Percentiles rank a stretch among this genome's conserved stretches.
These are phyloP conservation scores for mouse (Mus musculus) DNA, from an alignment of 2,113 vertebrate species.

Conservation along the genomic window DNA sequence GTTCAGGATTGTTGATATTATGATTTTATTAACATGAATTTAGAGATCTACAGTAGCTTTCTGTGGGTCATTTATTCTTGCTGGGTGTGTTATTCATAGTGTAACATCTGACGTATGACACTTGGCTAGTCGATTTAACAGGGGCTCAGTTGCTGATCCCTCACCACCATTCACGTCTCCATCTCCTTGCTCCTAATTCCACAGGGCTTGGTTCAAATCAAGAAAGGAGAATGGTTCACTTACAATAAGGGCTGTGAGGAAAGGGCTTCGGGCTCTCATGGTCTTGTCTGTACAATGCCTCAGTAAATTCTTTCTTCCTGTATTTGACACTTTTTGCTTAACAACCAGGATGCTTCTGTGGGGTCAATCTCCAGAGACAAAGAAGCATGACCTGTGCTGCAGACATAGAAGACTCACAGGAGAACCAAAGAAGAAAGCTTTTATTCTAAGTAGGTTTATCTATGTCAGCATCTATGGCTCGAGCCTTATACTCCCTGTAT, in stretches of 20 bases:
- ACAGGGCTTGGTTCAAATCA: slow-evolving; percentile 27
- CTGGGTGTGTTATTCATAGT: not conserved
- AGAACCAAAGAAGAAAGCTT: slow-evolving; percentile 6
- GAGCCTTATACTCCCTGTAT: not conserved
- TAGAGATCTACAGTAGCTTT: slow-evolving; percentile 21
- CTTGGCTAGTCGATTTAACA: not conserved
- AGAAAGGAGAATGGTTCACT: slow-evolving; percentile 14
- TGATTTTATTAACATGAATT: slow-evolving; percentile 48
- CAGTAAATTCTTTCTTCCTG: slow-evolving; percentile 15
- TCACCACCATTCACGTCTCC: not conserved
- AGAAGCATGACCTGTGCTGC: not conserved
- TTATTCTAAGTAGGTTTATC: slow-evolving; percentile 17
- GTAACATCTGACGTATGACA: not conserved
- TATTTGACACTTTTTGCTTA: slow-evolving; percentile 32
- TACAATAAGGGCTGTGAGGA: slow-evolving; percentile 25
- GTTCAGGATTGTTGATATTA: not conserved
- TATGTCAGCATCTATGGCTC: not conserved
- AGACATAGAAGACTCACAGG: slow-evolving; percentile 4
- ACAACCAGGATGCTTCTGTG: not conserved
- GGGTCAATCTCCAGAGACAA: not conserved
- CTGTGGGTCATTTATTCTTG: slow-evolving; percentile 22
- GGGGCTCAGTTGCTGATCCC: not conserved
- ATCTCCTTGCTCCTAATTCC: slow-evolving; percentile 13
- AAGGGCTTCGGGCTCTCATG: not conserved
- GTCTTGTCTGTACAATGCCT: not conserved